These are phyloP conservation scores for Agrotis puta DNA, from an alignment of 2,888 invertebrate genomes.

Conservation along the genomic window DNA sequence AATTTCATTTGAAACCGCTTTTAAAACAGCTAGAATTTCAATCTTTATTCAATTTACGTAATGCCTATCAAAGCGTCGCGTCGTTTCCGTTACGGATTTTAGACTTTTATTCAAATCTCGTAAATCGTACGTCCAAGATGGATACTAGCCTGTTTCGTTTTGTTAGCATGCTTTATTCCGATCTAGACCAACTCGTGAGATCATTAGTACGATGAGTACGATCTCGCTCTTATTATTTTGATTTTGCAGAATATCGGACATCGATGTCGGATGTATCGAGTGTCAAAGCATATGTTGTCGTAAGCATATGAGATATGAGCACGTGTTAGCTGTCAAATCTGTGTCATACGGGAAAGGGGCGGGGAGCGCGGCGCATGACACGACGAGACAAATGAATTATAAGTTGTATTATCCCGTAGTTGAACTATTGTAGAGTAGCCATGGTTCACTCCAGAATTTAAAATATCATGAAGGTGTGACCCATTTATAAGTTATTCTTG, in stretches of 20 bases:
- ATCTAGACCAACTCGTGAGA: not conserved
- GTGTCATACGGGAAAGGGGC: not conserved
- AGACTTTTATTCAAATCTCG: not conserved
- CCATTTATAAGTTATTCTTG: too few species aligned
- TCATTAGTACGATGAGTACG: not conserved
- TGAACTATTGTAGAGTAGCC: not conserved
- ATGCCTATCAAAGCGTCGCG: not conserved
- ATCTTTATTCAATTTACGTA: slow-evolving; percentile 2
- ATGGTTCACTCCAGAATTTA: not conserved
- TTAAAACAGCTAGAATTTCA: slow-evolving; percentile 4
- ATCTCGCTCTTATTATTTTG: not conserved
- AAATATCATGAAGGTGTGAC: too few species aligned
- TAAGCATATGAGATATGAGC: slow-evolving; percentile 7
- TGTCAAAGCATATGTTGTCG: not conserved
- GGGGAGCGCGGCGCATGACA: not conserved
- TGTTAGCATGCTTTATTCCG: not conserved
- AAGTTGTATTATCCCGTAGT: too few species aligned
- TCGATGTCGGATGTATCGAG: not conserved
- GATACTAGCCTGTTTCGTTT: not conserved
- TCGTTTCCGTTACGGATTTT: slow-evolving; percentile 1
- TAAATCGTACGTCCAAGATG: not conserved
- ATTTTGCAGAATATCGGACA: not conserved
- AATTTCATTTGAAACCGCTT: not conserved
- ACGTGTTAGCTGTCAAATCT: slow-evolving; percentile 34
- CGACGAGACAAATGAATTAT: not conserved